These are phyloP conservation scores for Suricata suricatta DNA, from an alignment of 2,113 vertebrate species.

Conservation along the genomic window DNA sequence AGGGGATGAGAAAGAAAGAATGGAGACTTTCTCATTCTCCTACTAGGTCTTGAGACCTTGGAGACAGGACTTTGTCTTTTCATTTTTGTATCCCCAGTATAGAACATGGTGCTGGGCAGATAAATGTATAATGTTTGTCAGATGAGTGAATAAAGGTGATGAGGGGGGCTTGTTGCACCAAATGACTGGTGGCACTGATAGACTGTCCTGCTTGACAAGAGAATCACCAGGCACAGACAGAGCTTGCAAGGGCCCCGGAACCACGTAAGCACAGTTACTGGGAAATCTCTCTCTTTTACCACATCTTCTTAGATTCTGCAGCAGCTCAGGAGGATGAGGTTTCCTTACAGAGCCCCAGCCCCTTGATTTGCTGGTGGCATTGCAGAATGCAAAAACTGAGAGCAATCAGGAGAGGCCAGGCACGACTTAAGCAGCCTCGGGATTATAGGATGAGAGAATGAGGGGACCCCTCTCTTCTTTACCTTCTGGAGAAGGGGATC, in stretches of 20 bases:
- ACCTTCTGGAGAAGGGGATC: neutral
- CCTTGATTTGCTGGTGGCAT: neutral
- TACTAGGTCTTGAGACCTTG: neutral
- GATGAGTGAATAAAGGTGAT: neutral
- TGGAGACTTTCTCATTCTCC: neutral
- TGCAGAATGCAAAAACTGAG: neutral
- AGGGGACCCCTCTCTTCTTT: neutral
- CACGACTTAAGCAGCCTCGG: neutral
- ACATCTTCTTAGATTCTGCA: neutral
- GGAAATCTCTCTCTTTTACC: conserved; percentile 47
- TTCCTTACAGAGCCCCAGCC: conserved; percentile 25
- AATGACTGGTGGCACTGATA: neutral
- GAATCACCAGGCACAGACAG: neutral
- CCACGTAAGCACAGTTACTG: neutral
- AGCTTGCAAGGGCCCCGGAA: neutral
- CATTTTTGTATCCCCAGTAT: neutral
- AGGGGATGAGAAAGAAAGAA: neutral
- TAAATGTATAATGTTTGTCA: neutral
- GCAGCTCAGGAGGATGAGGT: conserved; percentile 61
- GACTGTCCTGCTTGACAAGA: neutral
- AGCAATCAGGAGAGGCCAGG: neutral
- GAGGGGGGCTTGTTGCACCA: neutral
- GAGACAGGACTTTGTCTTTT: neutral
- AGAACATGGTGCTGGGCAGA: neutral
- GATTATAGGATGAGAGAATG: neutral